phyloP scores from a whole-genome alignment of 2,888 invertebrate species.

The Sarcophaga caerulescens region DNA sequence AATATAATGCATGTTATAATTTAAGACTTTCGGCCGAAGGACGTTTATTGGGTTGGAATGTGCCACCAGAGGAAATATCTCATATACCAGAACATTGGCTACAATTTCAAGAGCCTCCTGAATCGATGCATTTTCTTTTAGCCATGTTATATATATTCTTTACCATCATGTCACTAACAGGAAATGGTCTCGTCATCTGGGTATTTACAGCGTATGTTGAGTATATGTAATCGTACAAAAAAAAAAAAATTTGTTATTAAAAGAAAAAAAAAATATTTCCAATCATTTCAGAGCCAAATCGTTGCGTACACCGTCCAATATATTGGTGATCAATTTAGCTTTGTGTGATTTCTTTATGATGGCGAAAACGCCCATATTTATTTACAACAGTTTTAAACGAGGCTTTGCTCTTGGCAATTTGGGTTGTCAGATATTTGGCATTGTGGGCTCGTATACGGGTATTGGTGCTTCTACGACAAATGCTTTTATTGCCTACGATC shows the following conservation, averaged over 20 bases:
- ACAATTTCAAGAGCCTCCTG: constrained; percentile 89
- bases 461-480: constrained; percentile 91
- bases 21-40: constrained; percentile 74
- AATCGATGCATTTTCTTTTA: constrained; percentile 89
- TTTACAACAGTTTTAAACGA: constrained; percentile 87
- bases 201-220: constrained; percentile 84
- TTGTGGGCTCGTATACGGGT: constrained; percentile 90
- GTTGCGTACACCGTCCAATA: constrained; percentile 86
- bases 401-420: constrained; percentile 88
- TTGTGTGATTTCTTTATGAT: constrained; percentile 94
- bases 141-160: constrained; percentile 90
- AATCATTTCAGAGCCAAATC: constrained; percentile 76
- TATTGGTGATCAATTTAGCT: constrained; percentile 91
- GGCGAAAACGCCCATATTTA: constrained; percentile 88
- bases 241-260: neutral
- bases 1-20: too few species aligned
- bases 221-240: neutral
- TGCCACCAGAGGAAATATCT: constrained; percentile 88
- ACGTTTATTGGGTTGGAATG: constrained; percentile 88
- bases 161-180: constrained; percentile 87
- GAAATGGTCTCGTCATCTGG: constrained; percentile 93
- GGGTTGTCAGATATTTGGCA: constrained; percentile 89
- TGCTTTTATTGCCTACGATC: constrained; percentile 92
- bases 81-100: constrained; percentile 93
- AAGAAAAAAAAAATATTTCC: neutral